Conservation (phyloP, 2,113 vertebrate genomes). For the Boleophthalmus pectinirostris region DNA sequence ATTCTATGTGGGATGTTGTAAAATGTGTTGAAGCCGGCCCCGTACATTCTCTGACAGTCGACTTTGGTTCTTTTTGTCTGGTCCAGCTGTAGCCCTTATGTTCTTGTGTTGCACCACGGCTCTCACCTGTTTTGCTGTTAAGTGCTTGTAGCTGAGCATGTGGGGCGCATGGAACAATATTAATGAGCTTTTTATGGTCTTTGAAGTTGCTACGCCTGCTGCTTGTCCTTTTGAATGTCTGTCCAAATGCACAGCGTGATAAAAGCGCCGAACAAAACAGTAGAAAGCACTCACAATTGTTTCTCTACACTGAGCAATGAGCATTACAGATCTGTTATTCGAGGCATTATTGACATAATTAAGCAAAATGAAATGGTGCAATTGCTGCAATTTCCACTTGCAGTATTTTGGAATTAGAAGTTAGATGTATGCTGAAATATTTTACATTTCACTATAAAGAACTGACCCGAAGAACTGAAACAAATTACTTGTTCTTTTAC, state of each 20-base stretch:
- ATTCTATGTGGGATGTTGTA: constrained; percentile 37
- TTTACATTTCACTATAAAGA: too few species aligned
- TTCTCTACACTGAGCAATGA: not conserved
- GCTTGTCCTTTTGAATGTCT: constrained; percentile 42
- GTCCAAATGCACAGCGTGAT: constrained; percentile 37
- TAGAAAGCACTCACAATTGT: constrained; percentile 8
- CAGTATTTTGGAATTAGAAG: not conserved
- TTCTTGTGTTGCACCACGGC: constrained; percentile 44
- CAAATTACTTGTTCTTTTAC: too few species aligned
- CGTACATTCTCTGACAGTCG: constrained; percentile 54
- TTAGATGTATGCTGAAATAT: too few species aligned
- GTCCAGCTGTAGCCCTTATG: constrained; percentile 56
- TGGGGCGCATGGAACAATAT: constrained; percentile 36
- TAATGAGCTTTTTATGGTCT: constrained; percentile 66
- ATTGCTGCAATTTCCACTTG: not conserved
- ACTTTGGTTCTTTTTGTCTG: constrained; percentile 41
- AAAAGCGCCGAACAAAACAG: constrained; percentile 27
- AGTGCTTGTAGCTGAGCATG: constrained; percentile 41
- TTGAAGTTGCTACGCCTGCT: constrained; percentile 48
- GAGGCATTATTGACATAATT: not conserved
- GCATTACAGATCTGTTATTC: not conserved
- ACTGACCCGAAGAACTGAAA: too few species aligned
- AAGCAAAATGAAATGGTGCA: not conserved
- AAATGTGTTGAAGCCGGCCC: constrained; percentile 32
- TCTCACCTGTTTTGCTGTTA: constrained; percentile 50